Evolutionary conservation across 2,113 vertebrate species (phyloP).

Genomic region (Leptosomus discolor): DNA sequence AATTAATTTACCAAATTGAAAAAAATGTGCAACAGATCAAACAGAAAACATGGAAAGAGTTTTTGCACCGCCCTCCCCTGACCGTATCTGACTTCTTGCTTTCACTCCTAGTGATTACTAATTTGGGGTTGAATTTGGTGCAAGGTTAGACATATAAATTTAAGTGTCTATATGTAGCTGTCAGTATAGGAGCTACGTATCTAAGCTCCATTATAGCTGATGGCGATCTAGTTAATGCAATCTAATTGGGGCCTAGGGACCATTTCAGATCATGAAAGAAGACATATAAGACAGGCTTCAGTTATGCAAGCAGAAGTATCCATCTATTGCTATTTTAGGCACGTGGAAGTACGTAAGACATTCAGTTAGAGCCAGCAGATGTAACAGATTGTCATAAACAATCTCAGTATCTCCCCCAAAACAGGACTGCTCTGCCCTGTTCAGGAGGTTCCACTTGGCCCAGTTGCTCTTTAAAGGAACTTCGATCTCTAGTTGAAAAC

Average conservation of each 20-base stretch:
- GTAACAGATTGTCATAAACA: neutral
- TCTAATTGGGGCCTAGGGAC: neutral
- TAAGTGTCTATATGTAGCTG: neutral
- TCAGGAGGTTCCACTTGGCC: neutral
- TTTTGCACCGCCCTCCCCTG: neutral
- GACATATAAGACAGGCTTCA: neutral
- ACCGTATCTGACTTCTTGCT: neutral
- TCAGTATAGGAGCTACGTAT: neutral
- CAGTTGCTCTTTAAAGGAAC: neutral
- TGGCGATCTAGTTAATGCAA: neutral
- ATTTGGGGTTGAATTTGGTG: neutral
- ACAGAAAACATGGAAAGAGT: neutral
- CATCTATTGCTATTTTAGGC: neutral
- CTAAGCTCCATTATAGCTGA: neutral
- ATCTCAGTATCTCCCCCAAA: rapidly evolving
- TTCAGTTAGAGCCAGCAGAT: neutral
- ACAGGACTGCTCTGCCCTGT: neutral
- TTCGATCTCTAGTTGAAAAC: neutral
- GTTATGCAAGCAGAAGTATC: neutral
- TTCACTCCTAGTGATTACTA: neutral
- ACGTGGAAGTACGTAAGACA: neutral
- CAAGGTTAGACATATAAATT: neutral
- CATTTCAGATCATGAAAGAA: neutral
- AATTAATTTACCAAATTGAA: neutral
- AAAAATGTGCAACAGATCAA: neutral